phyloP scores from a whole-genome alignment of 2,888 invertebrate genomes.

The Philopedon plagiatum region DNA sequence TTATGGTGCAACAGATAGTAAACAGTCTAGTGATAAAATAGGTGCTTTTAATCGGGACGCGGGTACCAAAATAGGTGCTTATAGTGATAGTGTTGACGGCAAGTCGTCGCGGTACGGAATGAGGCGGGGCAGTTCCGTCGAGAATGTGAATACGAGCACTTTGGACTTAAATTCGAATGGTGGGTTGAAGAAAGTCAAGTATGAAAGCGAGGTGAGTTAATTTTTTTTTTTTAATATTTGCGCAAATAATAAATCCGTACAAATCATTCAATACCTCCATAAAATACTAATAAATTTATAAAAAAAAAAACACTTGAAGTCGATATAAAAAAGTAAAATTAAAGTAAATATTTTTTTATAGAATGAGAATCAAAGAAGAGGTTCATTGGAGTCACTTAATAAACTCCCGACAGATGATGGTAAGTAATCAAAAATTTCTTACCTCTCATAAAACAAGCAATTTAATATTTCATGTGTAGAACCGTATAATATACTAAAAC shows the following conservation, averaged over 20 bases:
- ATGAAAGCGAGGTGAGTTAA: slow-evolving; percentile 65
- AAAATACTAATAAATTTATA: too few species aligned
- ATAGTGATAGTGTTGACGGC: slow-evolving; percentile 50
- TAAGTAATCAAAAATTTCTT: too few species aligned
- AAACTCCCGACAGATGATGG: slow-evolving; percentile 65
- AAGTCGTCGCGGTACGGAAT: slow-evolving; percentile 50
- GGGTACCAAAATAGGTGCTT: slow-evolving; percentile 17
- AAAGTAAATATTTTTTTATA: slow-evolving; percentile 58
- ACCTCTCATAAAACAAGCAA: too few species aligned
- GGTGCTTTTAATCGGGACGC: slow-evolving; percentile 6
- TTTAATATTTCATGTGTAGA: too few species aligned
- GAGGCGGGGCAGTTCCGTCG: slow-evolving; percentile 65
- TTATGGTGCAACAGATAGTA: slow-evolving; percentile 30
- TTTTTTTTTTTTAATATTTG: too few species aligned
- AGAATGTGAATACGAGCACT: slow-evolving; percentile 63
- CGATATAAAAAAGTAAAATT: too few species aligned
- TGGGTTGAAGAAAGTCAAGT: slow-evolving; percentile 66
- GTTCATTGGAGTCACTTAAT: slow-evolving; percentile 66
- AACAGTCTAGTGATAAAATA: slow-evolving; percentile 22
- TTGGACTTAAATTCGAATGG: slow-evolving; percentile 59
- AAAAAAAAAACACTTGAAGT: too few species aligned
- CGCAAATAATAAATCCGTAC: too few species aligned
- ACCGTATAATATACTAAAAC: too few species aligned
- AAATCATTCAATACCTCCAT: too few species aligned
- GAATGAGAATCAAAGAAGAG: slow-evolving; percentile 63